Percentiles rank a stretch among this genome's conserved stretches.
Evolutionary conservation across 1,140 invertebrate species (phyloP).

Genomic region (Aphis craccivora): DNA sequence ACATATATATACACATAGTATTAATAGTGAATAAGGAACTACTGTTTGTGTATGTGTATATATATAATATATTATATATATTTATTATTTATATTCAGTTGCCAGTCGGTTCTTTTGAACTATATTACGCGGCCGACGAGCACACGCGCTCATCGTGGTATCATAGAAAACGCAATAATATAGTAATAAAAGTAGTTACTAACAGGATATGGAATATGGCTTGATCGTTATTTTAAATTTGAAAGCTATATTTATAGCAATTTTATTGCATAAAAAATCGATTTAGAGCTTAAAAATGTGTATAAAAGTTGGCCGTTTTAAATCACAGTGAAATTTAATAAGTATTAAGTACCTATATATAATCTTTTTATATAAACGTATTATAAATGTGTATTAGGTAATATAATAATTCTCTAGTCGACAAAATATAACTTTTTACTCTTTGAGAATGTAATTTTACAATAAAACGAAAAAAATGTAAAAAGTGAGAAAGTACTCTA

Average conservation of each 20-base stretch:
- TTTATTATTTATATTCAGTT: background rate
- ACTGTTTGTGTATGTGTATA: background rate
- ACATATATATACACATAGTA: background rate
- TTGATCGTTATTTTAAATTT: background rate
- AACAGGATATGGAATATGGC: background rate
- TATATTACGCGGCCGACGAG: background rate
- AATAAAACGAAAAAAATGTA: background rate
- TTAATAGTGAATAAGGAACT: no score
- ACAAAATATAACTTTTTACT: no score
- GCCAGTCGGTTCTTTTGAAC: conserved; percentile 30
- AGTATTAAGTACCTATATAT: background rate
- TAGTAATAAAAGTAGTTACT: background rate
- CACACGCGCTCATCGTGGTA: background rate
- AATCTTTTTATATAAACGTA: background rate
- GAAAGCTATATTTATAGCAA: background rate
- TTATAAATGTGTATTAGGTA: background rate
- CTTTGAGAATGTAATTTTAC: no score
- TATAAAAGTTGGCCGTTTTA: background rate
- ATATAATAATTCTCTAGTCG: no score
- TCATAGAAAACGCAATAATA: background rate
- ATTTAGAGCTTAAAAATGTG: background rate
- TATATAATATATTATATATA: background rate
- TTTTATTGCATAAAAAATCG: background rate
- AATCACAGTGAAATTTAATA: background rate
- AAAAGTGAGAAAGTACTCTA: background rate